Base-by-base conservation (phyloP, 2,113 vertebrate genomes). In the Tetraodon nigroviridis region DNA sequence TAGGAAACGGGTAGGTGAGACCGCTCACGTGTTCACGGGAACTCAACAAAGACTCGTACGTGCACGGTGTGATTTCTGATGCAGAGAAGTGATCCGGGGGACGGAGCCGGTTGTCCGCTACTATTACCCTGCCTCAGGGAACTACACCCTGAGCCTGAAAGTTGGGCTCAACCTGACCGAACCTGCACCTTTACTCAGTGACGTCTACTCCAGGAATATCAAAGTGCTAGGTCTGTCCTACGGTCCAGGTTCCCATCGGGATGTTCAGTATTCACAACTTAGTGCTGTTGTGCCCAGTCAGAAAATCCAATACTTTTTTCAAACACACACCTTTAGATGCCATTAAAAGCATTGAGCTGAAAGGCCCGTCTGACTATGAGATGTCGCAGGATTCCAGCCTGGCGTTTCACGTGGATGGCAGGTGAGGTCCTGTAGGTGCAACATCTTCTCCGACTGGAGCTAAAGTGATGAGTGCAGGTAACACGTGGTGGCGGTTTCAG, bases 401-500 rank as follows among this genome's bases (percentile, higher is more conserved):
- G 69, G 85, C 88, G 64, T 76, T 97, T 77, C 89, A 89, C 8
- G 89, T 97, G 18, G 87, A 92, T 66, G 95, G 95, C 81, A 98
- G 93, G 95, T 98, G 55, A 59, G 46, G 16, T 45, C 8, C n/a
- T 3, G 16, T 15, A 46, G 6, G 1, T 46, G 6, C 2, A 46
- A 17, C 6, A n/a, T 37, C 11, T 37, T 37, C 32, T 37, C 44
- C n/a, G n/a, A 17, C 5, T 46, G 13, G n/a, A 17, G n/a, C 13
- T 1, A 6, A 46, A 16, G 4, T 22, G 20, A 22, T 15, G 18
- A 51, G 11, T 16, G 7, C 49, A 51, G 7, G 11, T 51, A 20
- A 37, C 29, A 12, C 17, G 14, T 67, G 17, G 59, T 40, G 50
- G 37, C 69, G 40, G 64, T 0, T 63, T 1, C 61, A 97, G 95